A percentile compares a stretch with the other conserved stretches of the same genome.
phyloP scores from a whole-genome alignment of 2,888 invertebrate genomes.

The Lochmaea capreae region DNA sequence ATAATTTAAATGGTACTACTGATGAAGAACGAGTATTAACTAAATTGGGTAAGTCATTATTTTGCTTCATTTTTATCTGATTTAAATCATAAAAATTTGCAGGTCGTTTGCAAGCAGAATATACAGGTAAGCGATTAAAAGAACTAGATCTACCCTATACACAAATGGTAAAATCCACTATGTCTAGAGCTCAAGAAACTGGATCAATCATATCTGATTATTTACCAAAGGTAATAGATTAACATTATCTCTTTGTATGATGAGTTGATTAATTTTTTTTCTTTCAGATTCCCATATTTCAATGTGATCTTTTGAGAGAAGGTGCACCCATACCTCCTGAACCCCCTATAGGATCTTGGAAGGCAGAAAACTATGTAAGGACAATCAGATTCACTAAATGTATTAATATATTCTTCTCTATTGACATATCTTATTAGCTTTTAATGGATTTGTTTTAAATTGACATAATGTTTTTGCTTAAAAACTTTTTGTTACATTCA shows the following conservation, averaged over 20 bases:
- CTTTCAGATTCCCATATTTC: conserved; percentile 70
- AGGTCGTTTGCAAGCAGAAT: conserved; percentile 87
- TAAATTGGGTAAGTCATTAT: conserved; percentile 74
- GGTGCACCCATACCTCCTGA: conserved; percentile 96
- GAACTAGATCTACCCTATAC: conserved; percentile 84
- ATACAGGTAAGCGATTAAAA: conserved; percentile 85
- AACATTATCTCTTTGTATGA: background rate
- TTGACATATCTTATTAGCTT: background rate
- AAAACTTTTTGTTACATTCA: no score
- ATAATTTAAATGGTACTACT: conserved; percentile 77
- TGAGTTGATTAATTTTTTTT: background rate
- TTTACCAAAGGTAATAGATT: conserved; percentile 66
- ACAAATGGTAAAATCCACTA: conserved; percentile 85
- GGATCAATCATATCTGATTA: conserved; percentile 82
- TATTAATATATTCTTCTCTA: background rate
- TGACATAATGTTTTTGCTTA: no score
- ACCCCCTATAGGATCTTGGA: conserved; percentile 87
- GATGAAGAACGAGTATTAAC: conserved; percentile 85
- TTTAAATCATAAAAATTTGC: conserved; percentile 43
- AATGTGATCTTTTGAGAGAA: conserved; percentile 85
- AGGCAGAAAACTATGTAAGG: conserved; percentile 81
- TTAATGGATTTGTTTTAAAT: no score
- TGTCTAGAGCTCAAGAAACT: conserved; percentile 94
- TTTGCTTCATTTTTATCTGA: background rate
- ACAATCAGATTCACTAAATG: background rate